A percentile compares a stretch with the other conserved stretches of the same genome.
Evolutionary conservation across 2,888 invertebrate species (phyloP).

Genomic region (Rapana venosa): DNA sequence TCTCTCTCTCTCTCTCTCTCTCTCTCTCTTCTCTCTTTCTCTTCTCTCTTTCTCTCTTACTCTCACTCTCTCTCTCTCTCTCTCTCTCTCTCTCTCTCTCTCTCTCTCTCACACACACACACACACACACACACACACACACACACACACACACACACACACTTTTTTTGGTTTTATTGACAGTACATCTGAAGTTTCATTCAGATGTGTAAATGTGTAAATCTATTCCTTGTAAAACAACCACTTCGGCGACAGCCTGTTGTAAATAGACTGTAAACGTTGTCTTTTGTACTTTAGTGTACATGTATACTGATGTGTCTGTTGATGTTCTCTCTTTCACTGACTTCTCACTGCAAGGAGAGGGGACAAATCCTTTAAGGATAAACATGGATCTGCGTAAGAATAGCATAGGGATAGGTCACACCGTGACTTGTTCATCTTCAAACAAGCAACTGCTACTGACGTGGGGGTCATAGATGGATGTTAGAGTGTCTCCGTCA

Average conservation of each 20-base stretch:
- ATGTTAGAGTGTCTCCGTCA: too few relatives aligned
- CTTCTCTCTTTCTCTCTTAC: background rate
- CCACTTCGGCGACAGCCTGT: too few relatives aligned
- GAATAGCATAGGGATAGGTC: background rate
- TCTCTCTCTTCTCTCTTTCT: background rate
- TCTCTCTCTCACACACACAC: too few relatives aligned
- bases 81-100: too few relatives aligned
- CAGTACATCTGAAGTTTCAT: too few relatives aligned
- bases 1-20: too few relatives aligned
- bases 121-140: conserved; percentile 8
- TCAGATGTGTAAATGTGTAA: too few relatives aligned
- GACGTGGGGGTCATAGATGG: background rate
- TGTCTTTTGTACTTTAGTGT: background rate
- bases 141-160: conserved; percentile 3
- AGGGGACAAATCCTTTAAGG: conserved; percentile 27
- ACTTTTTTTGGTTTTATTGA: too few relatives aligned
- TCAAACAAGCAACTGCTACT: conserved; percentile 9
- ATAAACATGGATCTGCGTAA: conserved; percentile 26
- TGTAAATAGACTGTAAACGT: too few relatives aligned
- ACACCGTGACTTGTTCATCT: background rate
- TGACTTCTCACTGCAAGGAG: conserved; percentile 9
- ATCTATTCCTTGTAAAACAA: too few relatives aligned
- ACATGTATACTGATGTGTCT: background rate
- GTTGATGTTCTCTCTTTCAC: background rate
- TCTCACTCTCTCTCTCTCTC: too few relatives aligned